phyloP scores from a whole-genome alignment of 1,140 invertebrate genomes.

The Parasteatoda tepidariorum region DNA sequence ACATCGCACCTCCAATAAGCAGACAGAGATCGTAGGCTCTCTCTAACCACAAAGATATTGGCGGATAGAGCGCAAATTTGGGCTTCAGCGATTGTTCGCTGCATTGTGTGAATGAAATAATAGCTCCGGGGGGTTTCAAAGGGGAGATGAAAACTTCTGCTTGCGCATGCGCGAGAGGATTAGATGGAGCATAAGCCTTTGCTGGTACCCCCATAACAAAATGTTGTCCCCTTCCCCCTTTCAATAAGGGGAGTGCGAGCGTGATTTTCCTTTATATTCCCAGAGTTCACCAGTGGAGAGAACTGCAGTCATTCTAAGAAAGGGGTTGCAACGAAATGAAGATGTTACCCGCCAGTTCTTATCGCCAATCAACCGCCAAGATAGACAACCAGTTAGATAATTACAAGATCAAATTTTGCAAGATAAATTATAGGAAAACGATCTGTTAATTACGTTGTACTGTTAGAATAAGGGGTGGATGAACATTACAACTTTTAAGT shows the following conservation, averaged over 20 bases:
- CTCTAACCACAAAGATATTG: constrained; percentile 60
- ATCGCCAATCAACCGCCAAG: constrained; percentile 2
- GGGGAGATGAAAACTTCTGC: background rate
- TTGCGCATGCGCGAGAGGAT: constrained; percentile 49
- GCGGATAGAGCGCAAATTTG: constrained; percentile 60
- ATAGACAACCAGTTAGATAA: background rate
- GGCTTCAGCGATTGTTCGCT: constrained; percentile 48
- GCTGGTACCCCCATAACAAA: constrained; percentile 13
- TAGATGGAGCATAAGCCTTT: constrained; percentile 58
- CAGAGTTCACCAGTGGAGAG: constrained; percentile 26
- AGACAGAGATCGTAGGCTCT: constrained; percentile 35
- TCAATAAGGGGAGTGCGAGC: constrained; percentile 46
- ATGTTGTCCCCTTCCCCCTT: constrained; percentile 3
- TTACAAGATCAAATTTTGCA: background rate
- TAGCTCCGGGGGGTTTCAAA: constrained; percentile 42
- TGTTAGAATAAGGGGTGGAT: too few relatives aligned
- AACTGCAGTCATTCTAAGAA: constrained; percentile 35
- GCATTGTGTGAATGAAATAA: constrained; percentile 60
- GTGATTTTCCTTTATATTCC: constrained; percentile 58
- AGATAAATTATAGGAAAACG: background rate
- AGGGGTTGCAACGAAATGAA: constrained; percentile 11
- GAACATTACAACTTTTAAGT: too few relatives aligned
- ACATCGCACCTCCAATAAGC: constrained; percentile 52
- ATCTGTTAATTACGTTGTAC: too few relatives aligned
- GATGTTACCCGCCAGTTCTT: background rate